Evolutionary conservation across 2,797 vertebrate genomes (phyloP).

Genomic region (Prunella strophiata): DNA sequence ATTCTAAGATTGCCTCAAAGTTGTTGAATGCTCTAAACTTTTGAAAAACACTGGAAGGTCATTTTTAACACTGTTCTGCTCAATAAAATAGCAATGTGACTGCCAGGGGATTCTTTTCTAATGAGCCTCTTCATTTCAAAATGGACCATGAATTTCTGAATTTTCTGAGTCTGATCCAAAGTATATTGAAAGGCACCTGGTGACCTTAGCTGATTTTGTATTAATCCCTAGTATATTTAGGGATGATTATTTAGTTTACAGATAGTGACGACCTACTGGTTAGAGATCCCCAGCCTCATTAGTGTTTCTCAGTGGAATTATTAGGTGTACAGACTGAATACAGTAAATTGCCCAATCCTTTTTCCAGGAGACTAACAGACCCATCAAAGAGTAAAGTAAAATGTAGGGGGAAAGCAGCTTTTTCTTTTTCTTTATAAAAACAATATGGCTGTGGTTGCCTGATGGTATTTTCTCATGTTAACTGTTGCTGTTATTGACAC

Average conservation of each 20-base stretch:
- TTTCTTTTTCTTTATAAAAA: neutral
- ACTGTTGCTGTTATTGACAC: neutral
- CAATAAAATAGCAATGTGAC: neutral
- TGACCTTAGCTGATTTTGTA: neutral
- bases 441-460: neutral
- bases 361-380: neutral
- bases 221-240: neutral
- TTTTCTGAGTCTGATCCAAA: conserved; percentile 2
- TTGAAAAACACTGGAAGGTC: conserved; percentile 29
- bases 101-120: neutral
- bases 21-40: neutral
- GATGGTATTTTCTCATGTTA: neutral
- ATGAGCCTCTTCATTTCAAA: neutral
- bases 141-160: conserved; percentile 21
- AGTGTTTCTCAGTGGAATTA: conserved; percentile 1
- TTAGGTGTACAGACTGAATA: neutral
- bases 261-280: neutral
- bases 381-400: neutral
- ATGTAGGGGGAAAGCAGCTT: accelerated
- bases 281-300: conserved; percentile 12
- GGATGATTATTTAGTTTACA: neutral
- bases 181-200: neutral
- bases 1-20: neutral
- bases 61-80: neutral
- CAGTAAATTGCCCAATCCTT: neutral